Base-by-base conservation (phyloP, 1,140 invertebrate genomes). In the Halyomorpha halys region DNA sequence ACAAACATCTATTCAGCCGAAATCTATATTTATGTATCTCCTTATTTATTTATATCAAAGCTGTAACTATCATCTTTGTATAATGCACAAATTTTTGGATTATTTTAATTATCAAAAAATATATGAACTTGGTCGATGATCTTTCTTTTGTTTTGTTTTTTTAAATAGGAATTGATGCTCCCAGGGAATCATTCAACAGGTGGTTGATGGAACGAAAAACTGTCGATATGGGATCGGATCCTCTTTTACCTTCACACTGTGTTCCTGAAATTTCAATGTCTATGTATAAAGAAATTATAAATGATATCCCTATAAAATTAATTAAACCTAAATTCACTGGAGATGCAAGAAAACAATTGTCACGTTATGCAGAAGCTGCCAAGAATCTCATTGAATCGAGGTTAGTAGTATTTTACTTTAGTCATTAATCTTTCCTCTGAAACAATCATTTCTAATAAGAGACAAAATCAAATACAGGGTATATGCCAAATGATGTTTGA, bases 251-350 rank as follows among this genome's bases (percentile, higher is more conserved):
- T 0, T 92, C 89, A 72, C 86, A 87, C 73, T 97, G 94, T 78
- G 84, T 86, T 68, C 89, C 90, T 11, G 94, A 97, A 76, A 87
- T 97, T 67, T 96, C 94, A 1, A 82, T 87, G 73, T 90, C 90
- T 5, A 95, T 98, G 93, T 96, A 94, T 75, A 84, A 90, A 63
- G 95, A 97, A 79, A 96, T 98, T 30, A 97, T 98, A 92, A 94
- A 96, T 75, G 94, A 98, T 74, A 95, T 98, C 70, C 95, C 95
- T 0, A 92, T 98, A 34, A 97, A 96, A 77, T 81, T 98, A 51
- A 83, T 92, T 8, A 86, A 91, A 74, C 93, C 94, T 13, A 97
- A 96, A 75, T 97, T 92, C 73, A 94, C 91, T 9, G 91, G 89
- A 6, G 94, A 98, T 78, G 94, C 94, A 0, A 80, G 94, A n/a